Evolutionary conservation across 2,113 vertebrate genomes (phyloP), one percentile per base, ranked within the genome.

Genomic region (Sinocyclocheilus anshuiensis): DNA sequence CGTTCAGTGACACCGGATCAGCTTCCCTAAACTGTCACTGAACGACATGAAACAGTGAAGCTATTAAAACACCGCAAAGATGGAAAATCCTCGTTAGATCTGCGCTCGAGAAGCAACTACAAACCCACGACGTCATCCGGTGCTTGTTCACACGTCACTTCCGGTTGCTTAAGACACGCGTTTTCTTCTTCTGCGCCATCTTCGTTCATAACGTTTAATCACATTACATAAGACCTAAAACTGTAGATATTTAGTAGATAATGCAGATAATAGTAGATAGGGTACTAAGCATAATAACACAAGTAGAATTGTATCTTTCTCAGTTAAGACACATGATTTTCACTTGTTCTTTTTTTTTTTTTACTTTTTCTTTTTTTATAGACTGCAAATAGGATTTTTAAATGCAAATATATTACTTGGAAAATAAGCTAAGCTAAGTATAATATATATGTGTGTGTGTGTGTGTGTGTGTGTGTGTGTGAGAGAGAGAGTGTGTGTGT

Each of bases 41-140:
- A 81, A 48, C 13, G 59, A 26, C 39, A 26, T 29, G 10, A 42
- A 81, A 26, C 36, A 29, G 8, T 65, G 65, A 81, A 6, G 53
- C 5, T 18, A 6, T n/a, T 4, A 81, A 42, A 55, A 48, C 7
- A 26, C 18, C n/a, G 39, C 12, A 20, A 39, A 39, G 24, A 1
- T 8, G 20, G 11, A 39, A 50, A 61, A 61, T 42, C 20, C 55
- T 79, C 76, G 55, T 2, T 29, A 61, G 20, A 61, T n/a, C 36
- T 61, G 33, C 33, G 29, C 15, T 79, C 55, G 61, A 39, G 77
- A 39, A 9, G 6, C 59, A 24, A 57, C 39, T n/a, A 45, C n/a
- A 48, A 81, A 9, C 39, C 79, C 45, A 87, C 79, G 89, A 87
- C 79, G 89, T 89, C 86, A 90, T 79, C 78, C 72, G 55, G 72